Conservation (phyloP, 2,113 vertebrate genomes). For the Romanogobio albipinnatus region DNA sequence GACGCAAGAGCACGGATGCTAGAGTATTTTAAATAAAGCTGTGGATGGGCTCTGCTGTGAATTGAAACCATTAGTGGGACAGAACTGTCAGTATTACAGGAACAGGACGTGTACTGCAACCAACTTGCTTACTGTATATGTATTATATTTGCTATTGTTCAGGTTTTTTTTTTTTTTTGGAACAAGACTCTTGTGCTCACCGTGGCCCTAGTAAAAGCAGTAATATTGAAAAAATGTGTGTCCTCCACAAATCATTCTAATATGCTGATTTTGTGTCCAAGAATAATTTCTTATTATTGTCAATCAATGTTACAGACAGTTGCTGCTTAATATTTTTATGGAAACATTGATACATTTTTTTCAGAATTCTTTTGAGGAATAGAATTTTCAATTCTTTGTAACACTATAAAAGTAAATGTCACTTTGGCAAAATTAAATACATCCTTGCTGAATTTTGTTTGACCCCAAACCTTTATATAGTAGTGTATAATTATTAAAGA, state of each 20-base stretch:
- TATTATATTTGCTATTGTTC: neutral
- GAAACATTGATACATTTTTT: neutral
- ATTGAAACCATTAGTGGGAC: neutral
- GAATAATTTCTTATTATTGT: neutral
- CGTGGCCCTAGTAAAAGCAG: too few relatives aligned
- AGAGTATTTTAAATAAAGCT: conserved; percentile 32
- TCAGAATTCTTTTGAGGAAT: neutral
- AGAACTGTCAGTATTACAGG: neutral
- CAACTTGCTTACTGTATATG: neutral
- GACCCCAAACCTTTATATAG: too few relatives aligned
- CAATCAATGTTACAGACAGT: neutral
- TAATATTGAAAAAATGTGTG: too few relatives aligned
- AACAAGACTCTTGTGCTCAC: too few relatives aligned
- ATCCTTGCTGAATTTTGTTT: too few relatives aligned
- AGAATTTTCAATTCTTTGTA: neutral
- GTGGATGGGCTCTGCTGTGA: neutral
- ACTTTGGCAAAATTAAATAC: too few relatives aligned
- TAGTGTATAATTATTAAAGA: too few relatives aligned
- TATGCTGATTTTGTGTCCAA: neutral
- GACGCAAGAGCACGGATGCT: neutral
- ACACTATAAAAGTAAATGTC: neutral
- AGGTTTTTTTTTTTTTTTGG: too few relatives aligned
- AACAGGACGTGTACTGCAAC: neutral
- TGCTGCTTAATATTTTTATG: neutral
- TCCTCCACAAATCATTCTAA: neutral